Base-by-base conservation (phyloP, 2,113 vertebrate genomes). In the Neogobius melanostomus region DNA sequence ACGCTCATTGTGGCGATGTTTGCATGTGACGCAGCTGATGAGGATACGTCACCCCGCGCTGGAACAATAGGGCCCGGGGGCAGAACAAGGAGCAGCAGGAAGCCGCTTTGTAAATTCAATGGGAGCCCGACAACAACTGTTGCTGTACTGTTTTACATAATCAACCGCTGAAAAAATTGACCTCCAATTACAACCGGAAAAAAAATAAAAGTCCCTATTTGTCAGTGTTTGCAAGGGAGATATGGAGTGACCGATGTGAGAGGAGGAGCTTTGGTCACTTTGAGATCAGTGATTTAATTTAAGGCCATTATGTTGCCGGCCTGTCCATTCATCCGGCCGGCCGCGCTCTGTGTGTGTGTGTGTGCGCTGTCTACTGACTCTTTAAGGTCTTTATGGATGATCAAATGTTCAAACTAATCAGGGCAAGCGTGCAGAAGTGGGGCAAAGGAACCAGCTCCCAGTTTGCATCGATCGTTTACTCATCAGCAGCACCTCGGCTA, bases 201-300 rank as follows among this genome's bases (percentile, higher is more conserved):
- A 88, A 79, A 89, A 88, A 85, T 78, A 36, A 84, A 59, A 61
- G 17, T 78, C 82, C 90, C 88, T 91, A 88, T 90, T 89, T 88
- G 82, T 85, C 80, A 44, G 77, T 77, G 64, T 56, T 71, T 80
- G 77, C 64, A 50, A 82, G 83, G 62, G 59, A 43, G 49, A 54
- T 47, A 36, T 5, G 46, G 62, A 66, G 73, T 69, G 80, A 69
- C 75, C 68, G 75, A 76, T 80, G 70, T 76, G 69, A 21, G 64
- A 44, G 74, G 61, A 70, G 81, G 64, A 81, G 78, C 77, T 51
- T 80, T 61, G 77, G 82, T 66, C 1, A 88, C 72, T 78, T 69
- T 82, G 80, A 85, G 87, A 88, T 88, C 86, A 82, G 81, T 89
- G 88, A 86, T 91, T 91, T 89, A 80, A 91, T 91, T 91, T 90